Base-by-base conservation (phyloP, 2,113 vertebrate species). In the Nannospalax galili region DNA sequence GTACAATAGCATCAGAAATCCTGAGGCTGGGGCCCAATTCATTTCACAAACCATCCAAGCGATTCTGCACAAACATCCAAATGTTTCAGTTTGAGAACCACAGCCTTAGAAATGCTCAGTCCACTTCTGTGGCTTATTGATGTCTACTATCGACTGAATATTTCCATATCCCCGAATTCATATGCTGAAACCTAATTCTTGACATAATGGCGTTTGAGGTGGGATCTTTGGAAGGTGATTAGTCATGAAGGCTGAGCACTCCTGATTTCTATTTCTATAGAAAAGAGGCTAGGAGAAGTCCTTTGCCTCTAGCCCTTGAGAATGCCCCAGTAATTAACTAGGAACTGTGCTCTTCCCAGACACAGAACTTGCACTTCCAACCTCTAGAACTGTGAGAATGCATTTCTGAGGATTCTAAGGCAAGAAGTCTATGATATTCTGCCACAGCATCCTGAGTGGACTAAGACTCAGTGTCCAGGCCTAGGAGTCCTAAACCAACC, bases 11-110 rank as follows among this genome's bases (percentile, higher is more conserved):
- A 81, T 89, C 48, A 78, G 91, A 88, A 92, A 93, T 24, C 80
- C 58, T 42, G 28, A 26, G 35, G 20, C 42, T 75, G 12, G 37
- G 35, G 32, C 15, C 35, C 10, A 37, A 26, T 56, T 79, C 45
- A 58, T 70, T 97, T 77, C 70, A 96, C 42, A 88, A 73, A n/a
- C 56, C 78, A n/a, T 28, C 45, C 45, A 78, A 42, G 69, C 35
- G 32, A 74, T 74, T 95, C n/a, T 82, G 69, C 77, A 10, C 48
- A 52, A 52, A 19, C 11, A 52, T n/a, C n/a, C n/a, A n/a, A n/a
- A n/a, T n/a, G 40, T 64, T 88, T 74, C 86, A 37, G 2, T 70
- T n/a, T 78, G 26, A 94, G 84, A 84, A 79, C 35, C 48, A 35
- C 67, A 35, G 12, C 32, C 79, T 69, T 58, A 7, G 14, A 82